Base-by-base conservation (phyloP, 2,888 invertebrate species). In the Drosophila differens region DNA sequence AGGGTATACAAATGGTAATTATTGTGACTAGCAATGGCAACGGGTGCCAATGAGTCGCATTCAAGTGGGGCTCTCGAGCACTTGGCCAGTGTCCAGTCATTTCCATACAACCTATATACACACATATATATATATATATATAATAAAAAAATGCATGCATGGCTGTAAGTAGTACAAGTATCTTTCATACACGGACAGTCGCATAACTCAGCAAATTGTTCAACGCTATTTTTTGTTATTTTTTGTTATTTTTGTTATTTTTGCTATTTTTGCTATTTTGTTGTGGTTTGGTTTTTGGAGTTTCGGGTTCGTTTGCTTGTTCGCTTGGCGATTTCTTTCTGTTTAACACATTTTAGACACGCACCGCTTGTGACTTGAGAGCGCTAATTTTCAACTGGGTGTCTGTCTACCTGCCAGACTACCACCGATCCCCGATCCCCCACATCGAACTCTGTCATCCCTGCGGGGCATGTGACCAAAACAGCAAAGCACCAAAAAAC, bases 301-400 rank as follows among this genome's bases (percentile, higher is more conserved):
- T 52, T 68, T 68, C 49, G 62, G 66, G 57, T 37, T 61, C 53
- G 54, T 64, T 71, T 74, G 73, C 52, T 44, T 60, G 53, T 33
- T 58, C 51, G 54, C 59, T 71, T 76, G 73, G 72, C 86, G 89
- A 83, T 84, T 81, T 84, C 89, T 83, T 84, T 86, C 59, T 62
- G 76, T 70, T 84, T 85, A 85, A 83, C 85, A 85, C 82, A 82
- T 82, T 85, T 82, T 69, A 70, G 83, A 70, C 78, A 79, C 80
- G 78, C 78, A 67, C 41, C 60, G 37, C 54, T 63, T 61, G 57
- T 47, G 61, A 59, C 32, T 63, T 60, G 54, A 51, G 66, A 70
- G 80, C 61, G 78, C 62, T 71, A 80, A 75, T 79, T 78, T 67
- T 32, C 7, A 28, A 63, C 51, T 9, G 52, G 32, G 22, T 10